Evolutionary conservation across 23 tunicate genomes (phyloP).

Genomic region (Trididemnum nubilum): DNA sequence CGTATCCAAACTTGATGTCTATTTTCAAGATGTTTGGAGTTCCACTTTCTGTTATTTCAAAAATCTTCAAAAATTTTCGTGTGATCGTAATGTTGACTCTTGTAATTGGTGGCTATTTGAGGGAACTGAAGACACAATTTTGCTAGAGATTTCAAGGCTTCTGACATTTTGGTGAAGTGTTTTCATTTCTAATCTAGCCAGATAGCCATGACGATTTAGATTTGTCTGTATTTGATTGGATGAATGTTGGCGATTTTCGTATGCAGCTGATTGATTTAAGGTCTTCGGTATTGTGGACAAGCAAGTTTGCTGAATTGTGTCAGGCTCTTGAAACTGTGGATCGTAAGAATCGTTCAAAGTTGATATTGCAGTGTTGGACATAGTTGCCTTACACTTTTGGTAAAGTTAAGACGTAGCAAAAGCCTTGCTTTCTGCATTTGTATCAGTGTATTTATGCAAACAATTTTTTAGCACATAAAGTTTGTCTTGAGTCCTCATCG

Average conservation of each 20-base stretch:
- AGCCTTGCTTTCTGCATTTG: slow-evolving; percentile 67
- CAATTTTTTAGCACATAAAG: slow-evolving; percentile 58
- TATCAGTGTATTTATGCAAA: slow-evolving; percentile 63
- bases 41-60: slow-evolving; percentile 54
- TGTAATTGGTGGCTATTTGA: slow-evolving; percentile 39
- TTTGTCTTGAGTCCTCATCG: slow-evolving; percentile 59
- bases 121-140: slow-evolving; percentile 50
- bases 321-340: slow-evolving; percentile 46
- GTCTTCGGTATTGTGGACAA: slow-evolving; percentile 53
- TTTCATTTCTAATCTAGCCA: slow-evolving; percentile 28
- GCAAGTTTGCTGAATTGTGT: slow-evolving; percentile 52
- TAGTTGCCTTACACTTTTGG: slow-evolving; percentile 60
- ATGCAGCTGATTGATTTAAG: no score
- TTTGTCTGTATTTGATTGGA: no score
- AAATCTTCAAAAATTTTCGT: slow-evolving; percentile 45
- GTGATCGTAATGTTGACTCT: slow-evolving; percentile 38
- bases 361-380: slow-evolving; percentile 50
- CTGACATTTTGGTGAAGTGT: slow-evolving; percentile 40
- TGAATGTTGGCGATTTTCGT: no score
- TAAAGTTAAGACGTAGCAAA: slow-evolving; percentile 53
- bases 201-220: no score
- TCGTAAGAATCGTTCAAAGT: slow-evolving; percentile 25
- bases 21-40: slow-evolving; percentile 40
- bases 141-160: slow-evolving; percentile 58
- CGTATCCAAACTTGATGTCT: no score